Evolutionary conservation across 2,113 vertebrate genomes (phyloP), one percentile per base, ranked within the genome.

Genomic region (Mastomys coucha): DNA sequence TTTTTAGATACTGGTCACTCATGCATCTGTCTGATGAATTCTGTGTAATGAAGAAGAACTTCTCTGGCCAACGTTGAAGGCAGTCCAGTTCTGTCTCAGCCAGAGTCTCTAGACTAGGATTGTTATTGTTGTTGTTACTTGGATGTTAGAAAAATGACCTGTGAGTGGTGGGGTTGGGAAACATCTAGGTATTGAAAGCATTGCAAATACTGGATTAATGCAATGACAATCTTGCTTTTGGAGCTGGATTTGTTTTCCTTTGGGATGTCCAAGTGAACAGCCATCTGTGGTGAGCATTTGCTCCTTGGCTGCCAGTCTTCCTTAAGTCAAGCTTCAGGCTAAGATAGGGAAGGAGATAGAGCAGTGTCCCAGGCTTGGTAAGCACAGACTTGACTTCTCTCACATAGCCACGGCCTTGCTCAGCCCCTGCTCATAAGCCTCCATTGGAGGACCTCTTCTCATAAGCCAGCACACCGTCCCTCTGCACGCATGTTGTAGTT

Each of bases 401-500:
- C 7, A 14, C 17, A 20, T 0, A 28, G 7, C 7, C 10, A 5
- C 26, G 2, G 14, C 2, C 5, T n/a, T 28, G 13, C n/a, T n/a
- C 12, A 4, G 26, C 14, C 20, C 2, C 1, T 5, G 17, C 13
- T 7, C 22, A 0, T 4, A 36, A 63, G 5, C 12, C 22, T 53
- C 72, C 0, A 0, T 7, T 39, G 3, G 3, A 6, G 39, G 31
- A 31, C 33, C 39, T 36, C 22, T 42, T 36, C 2, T 45, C 69
- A 63, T 42, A 28, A 60, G 1, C 28, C 53, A 42, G 13, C 69
- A 26, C 4, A 3, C 42, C 42, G 36, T 39, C 36, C 36, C 53
- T 26, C 53, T 60, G 22, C 33, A 67, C 0, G 0, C 7, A 19
- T 67, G 33, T 19, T 72, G 31, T 58, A 11, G 53, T 89, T 36